Evolutionary conservation across 2,888 invertebrate species (phyloP).

Genomic region (Drosophila antonietae): DNA sequence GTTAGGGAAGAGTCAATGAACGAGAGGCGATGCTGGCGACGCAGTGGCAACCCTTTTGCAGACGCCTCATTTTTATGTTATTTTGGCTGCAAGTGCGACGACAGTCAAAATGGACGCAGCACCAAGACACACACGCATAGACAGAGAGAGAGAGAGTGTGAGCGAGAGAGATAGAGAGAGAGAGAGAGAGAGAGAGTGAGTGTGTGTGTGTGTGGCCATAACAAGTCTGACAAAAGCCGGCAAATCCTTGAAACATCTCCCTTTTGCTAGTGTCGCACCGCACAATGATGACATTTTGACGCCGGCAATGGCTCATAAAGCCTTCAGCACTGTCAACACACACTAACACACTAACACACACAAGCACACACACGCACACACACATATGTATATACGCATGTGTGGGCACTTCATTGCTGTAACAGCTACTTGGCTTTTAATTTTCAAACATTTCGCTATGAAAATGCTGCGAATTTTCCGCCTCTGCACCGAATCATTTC

Average conservation of each 20-base stretch:
- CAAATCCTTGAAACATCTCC: conserved; percentile 46
- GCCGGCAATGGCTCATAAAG: conserved; percentile 83
- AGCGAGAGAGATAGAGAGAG: background rate
- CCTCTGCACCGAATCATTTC: conserved; percentile 45
- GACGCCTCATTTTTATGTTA: conserved; percentile 41
- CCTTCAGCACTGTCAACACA: conserved; percentile 58
- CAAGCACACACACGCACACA: conserved; percentile 1
- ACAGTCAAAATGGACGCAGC: conserved; percentile 42
- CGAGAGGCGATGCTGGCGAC: conserved; percentile 38
- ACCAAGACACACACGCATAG: conserved; percentile 20
- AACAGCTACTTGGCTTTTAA: conserved; percentile 70
- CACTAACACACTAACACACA: conserved; percentile 13
- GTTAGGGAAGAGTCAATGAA: conserved; percentile 62
- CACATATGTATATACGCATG: no score
- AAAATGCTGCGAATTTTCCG: conserved; percentile 46
- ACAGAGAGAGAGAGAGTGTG: conserved; percentile 3
- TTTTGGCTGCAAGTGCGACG: conserved; percentile 54
- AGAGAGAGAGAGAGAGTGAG: background rate
- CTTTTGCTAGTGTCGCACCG: conserved; percentile 32
- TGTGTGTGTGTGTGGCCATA: conserved; percentile 26
- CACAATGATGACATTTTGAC: conserved; percentile 76
- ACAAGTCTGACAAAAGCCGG: conserved; percentile 54
- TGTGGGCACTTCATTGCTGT: conserved; percentile 45
- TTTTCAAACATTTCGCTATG: conserved; percentile 58
- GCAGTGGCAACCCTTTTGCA: conserved; percentile 58